Evolutionary conservation across 2,888 invertebrate genomes (phyloP).

Genomic region (Cryptophagus acutangulus): DNA sequence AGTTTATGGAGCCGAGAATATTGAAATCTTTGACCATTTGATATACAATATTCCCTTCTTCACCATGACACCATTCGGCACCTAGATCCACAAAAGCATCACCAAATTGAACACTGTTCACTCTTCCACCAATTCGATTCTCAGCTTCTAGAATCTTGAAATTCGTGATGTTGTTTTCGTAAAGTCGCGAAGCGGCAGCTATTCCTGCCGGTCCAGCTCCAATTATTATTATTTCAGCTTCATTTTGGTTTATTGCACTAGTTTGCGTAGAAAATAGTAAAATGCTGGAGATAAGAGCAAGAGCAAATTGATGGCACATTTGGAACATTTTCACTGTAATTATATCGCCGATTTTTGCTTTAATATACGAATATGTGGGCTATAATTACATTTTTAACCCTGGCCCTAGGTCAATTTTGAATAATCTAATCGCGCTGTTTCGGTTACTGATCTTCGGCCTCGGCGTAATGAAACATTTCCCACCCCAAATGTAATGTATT

Average conservation of each 20-base stretch:
- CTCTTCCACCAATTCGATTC: conserved; percentile 31
- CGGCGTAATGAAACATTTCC: no score
- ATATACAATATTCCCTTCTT: conserved; percentile 30
- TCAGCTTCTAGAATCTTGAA: conserved; percentile 44
- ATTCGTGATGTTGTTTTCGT: conserved; percentile 46
- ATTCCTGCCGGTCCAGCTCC: conserved; percentile 56
- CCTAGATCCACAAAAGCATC: conserved; percentile 32
- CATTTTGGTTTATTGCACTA: no score
- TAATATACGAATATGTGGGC: no score
- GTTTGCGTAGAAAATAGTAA: no score
- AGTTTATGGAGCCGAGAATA: conserved; percentile 13
- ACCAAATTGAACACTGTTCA: conserved; percentile 28
- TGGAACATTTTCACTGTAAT: not conserved
- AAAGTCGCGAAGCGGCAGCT: conserved; percentile 51
- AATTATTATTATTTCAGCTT: conserved; percentile 45
- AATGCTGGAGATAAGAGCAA: no score
- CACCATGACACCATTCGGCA: conserved; percentile 35
- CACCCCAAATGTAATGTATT: no score
- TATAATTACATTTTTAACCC: no score
- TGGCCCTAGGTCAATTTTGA: no score
- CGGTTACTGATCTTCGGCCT: no score
- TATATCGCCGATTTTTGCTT: no score
- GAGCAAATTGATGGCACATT: no score
- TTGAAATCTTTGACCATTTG: conserved; percentile 26
- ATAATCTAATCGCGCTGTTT: no score